A percentile compares a stretch with the other conserved stretches of the same genome.
Conservation (phyloP, 1,140 invertebrate genomes). For the Archegozetes longisetosus region DNA sequence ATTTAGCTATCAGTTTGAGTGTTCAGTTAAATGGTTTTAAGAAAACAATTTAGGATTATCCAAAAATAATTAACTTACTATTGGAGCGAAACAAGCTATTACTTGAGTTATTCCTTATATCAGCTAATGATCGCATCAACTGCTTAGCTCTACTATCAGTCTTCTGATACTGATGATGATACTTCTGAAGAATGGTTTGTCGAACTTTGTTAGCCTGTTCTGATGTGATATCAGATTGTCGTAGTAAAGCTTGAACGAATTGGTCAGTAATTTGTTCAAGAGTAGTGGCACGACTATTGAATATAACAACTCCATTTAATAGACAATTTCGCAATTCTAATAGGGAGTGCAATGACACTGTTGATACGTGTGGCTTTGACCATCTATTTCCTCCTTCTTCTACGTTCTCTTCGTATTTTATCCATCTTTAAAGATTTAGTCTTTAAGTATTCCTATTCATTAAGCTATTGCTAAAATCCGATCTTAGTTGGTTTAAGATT, state of each 20-base stretch:
- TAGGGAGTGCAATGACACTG: conserved; percentile 31
- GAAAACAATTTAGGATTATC: too few relatives aligned
- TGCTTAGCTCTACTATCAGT: too few relatives aligned
- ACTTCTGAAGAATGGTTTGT: conserved; percentile 63
- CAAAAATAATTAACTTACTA: conserved; percentile 21
- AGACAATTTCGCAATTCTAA: conserved; percentile 40
- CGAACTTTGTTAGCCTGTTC: conserved; percentile 40
- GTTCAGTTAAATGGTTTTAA: too few relatives aligned
- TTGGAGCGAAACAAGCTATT: conserved; percentile 58
- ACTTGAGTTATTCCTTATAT: conserved; percentile 85
- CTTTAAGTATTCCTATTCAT: too few relatives aligned
- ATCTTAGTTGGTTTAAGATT: too few relatives aligned
- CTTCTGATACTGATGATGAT: conserved; percentile 41
- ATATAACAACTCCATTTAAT: conserved; percentile 74
- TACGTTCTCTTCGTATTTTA: conserved; percentile 36
- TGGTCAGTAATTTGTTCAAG: conserved; percentile 59
- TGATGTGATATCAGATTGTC: background rate
- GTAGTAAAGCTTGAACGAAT: background rate
- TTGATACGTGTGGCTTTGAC: conserved; percentile 35
- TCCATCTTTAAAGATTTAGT: conserved; percentile 29
- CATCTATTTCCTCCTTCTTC: conserved; percentile 34
- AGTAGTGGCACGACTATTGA: conserved; percentile 69
- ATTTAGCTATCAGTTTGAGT: too few relatives aligned
- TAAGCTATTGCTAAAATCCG: too few relatives aligned
- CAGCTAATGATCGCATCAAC: conserved; percentile 84